phyloP scores from a whole-genome alignment of 2,888 invertebrate genomes.

The Onchidella celtica region DNA sequence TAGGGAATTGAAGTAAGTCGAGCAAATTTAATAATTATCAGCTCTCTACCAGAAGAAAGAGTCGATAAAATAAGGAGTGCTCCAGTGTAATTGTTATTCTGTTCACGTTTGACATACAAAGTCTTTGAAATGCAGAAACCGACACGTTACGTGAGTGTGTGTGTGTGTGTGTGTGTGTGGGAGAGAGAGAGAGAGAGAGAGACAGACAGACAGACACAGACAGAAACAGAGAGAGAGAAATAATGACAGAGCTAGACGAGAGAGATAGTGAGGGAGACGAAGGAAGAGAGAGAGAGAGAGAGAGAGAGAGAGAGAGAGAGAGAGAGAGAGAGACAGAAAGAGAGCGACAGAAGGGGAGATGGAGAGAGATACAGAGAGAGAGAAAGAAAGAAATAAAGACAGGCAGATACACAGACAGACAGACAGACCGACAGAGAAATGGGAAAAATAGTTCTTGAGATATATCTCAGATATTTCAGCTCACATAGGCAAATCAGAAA shows the following conservation, averaged over 20 bases:
- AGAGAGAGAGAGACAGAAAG: not conserved
- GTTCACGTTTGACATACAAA: too few relatives aligned
- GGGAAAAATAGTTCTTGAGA: not conserved
- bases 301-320: conserved; percentile 25
- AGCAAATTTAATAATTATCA: too few relatives aligned
- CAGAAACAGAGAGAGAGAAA: conserved; percentile 1
- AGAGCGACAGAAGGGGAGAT: conserved; percentile 2
- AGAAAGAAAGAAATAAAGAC: not conserved
- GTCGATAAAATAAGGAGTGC: too few relatives aligned
- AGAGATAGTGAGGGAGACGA: conserved; percentile 11
- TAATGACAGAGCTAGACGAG: not conserved
- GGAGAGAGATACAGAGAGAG: conserved; percentile 3
- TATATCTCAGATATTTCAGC: too few relatives aligned
- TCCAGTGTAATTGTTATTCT: too few relatives aligned
- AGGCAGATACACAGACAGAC: conserved; percentile 12
- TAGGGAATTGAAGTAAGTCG: too few relatives aligned
- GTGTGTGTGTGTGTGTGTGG: too few relatives aligned
- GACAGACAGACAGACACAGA: not conserved
- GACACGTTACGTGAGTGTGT: too few relatives aligned
- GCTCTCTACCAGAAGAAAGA: too few relatives aligned
- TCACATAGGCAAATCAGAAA: too few relatives aligned
- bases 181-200: too few relatives aligned
- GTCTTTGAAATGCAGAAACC: too few relatives aligned
- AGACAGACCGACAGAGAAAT: not conserved
- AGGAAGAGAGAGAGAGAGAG: not conserved